Percentiles rank a stretch among this genome's conserved stretches.
Conservation (phyloP, 2,888 invertebrate genomes). For the Meiosimyza platycephala region DNA sequence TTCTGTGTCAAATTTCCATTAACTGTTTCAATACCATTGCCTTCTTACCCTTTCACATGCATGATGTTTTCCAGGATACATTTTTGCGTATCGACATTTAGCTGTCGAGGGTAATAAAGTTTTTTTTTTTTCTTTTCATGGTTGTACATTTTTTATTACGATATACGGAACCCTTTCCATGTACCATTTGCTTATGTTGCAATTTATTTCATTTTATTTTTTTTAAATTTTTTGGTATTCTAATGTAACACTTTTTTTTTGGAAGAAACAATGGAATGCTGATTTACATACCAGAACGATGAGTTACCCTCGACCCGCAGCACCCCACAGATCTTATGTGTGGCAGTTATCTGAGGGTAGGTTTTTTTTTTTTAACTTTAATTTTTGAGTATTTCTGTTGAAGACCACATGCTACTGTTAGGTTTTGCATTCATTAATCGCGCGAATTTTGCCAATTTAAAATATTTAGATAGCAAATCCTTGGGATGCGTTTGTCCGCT, state of each 20-base stretch:
- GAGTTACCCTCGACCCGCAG: conserved; percentile 52
- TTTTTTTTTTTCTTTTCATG: conserved; percentile 40
- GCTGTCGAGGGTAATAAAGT: conserved; percentile 55
- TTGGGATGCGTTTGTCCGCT: neutral
- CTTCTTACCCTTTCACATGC: conserved; percentile 50
- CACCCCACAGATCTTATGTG: conserved; percentile 36
- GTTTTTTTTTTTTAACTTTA: neutral
- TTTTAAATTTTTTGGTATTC: conserved; percentile 59
- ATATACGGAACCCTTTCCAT: conserved; percentile 36
- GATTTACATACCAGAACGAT: conserved; percentile 68
- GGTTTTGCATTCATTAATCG: conserved; percentile 23
- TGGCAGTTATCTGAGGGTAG: conserved; percentile 21
- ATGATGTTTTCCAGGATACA: conserved; percentile 24
- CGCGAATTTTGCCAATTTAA: conserved; percentile 27
- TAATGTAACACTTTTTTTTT: conserved; percentile 55
- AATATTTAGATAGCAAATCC: neutral
- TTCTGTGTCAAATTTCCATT: conserved; percentile 64
- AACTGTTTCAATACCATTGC: conserved; percentile 49
- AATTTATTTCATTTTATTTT: conserved; percentile 65
- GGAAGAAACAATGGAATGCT: conserved; percentile 64
- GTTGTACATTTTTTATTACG: conserved; percentile 49
- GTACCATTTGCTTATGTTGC: conserved; percentile 58
- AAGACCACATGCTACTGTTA: conserved; percentile 8
- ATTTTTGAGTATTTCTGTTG: neutral
- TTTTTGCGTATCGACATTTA: conserved; percentile 51